Evolutionary conservation across 2,113 vertebrate genomes (phyloP), one percentile per base, ranked within the genome.

Genomic region (Chlorocebus sabaeus): DNA sequence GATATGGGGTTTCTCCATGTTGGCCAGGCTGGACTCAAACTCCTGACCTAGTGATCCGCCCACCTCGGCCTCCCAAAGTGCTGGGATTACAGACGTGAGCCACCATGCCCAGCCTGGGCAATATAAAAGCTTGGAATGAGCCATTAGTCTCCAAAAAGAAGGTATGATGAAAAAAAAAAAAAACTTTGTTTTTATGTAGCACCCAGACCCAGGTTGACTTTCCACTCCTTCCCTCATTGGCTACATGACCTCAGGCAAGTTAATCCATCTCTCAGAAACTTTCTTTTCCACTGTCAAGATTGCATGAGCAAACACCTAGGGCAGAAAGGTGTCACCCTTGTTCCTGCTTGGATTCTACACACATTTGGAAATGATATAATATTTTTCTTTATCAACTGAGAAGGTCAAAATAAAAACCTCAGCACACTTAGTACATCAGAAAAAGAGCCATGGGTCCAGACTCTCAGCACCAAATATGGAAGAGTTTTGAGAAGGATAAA

Each of bases 361-460:
- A 78, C 25, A 48, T 57, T 45, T 96, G 64, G 57, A 93, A 90
- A 93, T 27, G 43, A 96, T 96, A 80, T n/a, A 79, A 79, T 11
- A 75, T 52, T 92, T 89, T 88, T 76, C 43, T 81, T 75, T 68
- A 59, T 59, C 94, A 43, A 86, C 22, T 55, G 40, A 80, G 73
- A 95, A 94, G 83, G 40, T 92, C 30, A 90, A 75, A 91, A 84
- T 5, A 16, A 59, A 91, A 95, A 75, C n/a, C 67, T 85, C 76
- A 61, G 40, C 55, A 95, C 43, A 87, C 70, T 88, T 93, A 52
- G 35, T 79, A 78, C n/a, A 35, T 59, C 48, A 84, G 64, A 89
- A 72, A 96, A 87, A 92, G 59, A 87, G 68, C 13, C 43, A 35
- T 9, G 9, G 43, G 67, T 75, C 45, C 30, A 90, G 61, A 10